Percentiles rank a stretch among this genome's conserved stretches.
phyloP scores from a whole-genome alignment of 92 coral and sea anemone genomes.

The Epizoanthus rinbou region DNA sequence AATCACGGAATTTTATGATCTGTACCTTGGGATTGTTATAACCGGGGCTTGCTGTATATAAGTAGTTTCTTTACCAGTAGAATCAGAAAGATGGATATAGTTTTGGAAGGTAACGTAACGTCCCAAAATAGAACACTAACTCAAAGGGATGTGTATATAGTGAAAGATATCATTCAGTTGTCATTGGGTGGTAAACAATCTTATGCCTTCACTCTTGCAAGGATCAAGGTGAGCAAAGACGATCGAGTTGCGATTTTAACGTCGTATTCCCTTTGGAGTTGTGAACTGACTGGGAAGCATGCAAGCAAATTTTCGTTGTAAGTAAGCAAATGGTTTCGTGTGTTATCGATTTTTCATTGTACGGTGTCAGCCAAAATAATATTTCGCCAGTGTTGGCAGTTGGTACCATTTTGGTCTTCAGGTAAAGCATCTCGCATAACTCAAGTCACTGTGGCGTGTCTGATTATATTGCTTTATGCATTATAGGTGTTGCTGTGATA shows the following conservation, averaged over 20 bases:
- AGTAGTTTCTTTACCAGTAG: no score
- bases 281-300: neutral
- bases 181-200: neutral
- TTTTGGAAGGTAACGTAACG: no score
- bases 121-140: neutral
- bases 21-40: no score
- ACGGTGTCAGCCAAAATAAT: neutral
- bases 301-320: constrained; percentile 10
- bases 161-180: neutral
- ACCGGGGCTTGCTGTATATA: no score
- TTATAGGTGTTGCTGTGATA: no score
- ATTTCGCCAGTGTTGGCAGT: neutral
- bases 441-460: no score
- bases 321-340: constrained; percentile 1
- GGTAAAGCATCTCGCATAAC: no score
- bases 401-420: neutral
- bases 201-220: constrained; percentile 27
- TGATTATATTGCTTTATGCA: no score
- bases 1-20: no score
- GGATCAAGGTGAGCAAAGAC: constrained; percentile 9
- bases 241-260: constrained; percentile 30
- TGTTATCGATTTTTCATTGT: neutral
- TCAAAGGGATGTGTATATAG: neutral
- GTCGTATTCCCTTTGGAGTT: constrained; percentile 10
- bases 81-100: no score